These are phyloP conservation scores for Monomorium pharaonis DNA, from an alignment of 1,140 invertebrate genomes.

Conservation along the genomic window DNA sequence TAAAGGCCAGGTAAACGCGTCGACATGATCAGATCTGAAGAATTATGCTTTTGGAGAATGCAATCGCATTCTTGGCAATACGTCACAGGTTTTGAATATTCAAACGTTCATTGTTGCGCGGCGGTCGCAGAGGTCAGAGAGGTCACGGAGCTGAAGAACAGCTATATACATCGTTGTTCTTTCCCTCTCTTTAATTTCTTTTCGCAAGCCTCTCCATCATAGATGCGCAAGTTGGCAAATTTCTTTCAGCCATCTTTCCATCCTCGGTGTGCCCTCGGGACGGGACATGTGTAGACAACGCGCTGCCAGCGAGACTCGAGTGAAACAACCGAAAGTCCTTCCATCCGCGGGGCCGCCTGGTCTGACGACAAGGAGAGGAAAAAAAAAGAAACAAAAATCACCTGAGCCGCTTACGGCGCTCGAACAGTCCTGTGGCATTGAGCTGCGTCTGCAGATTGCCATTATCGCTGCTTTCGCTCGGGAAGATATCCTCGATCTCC, in stretches of 20 bases:
- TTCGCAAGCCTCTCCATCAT: not conserved
- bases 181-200: not conserved
- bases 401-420: slow-evolving; percentile 86
- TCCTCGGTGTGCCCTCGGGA: too few species aligned
- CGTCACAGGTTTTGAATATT: slow-evolving; percentile 45
- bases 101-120: not conserved
- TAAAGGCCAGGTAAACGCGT: too few species aligned
- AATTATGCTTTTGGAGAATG: not conserved
- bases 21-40: not conserved
- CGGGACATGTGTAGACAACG: too few species aligned
- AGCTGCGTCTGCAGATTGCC: slow-evolving; percentile 50
- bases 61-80: too few species aligned
- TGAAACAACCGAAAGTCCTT: not conserved
- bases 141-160: not conserved
- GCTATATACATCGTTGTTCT: too few species aligned
- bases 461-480: slow-evolving; percentile 73
- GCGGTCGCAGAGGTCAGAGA: slow-evolving; percentile 20
- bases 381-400: slow-evolving; percentile 66
- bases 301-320: not conserved
- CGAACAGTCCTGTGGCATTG: slow-evolving; percentile 82
- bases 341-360: not conserved
- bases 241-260: too few species aligned
- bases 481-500: slow-evolving; percentile 84
- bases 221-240: not conserved
- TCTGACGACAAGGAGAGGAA: not conserved